Base-by-base conservation (phyloP, 1,140 invertebrate genomes). In the Drosophila ficusphila region DNA sequence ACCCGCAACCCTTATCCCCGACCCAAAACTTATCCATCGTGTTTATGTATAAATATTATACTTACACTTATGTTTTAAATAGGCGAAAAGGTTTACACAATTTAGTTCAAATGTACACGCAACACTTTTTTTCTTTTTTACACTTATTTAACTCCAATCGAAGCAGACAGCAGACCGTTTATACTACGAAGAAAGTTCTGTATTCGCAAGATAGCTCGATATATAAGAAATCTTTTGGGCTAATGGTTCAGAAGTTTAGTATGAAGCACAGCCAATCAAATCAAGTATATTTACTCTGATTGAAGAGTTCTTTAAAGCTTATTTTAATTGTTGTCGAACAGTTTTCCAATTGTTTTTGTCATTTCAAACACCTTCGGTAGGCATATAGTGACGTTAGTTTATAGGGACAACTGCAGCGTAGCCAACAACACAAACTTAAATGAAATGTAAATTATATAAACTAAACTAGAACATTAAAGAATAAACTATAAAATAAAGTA, bases 21-120 rank as follows among this genome's bases (percentile, higher is more conserved):
- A 29, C 25, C 42, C 58, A 9, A 48, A 41, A 49, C 42, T 33
- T 58, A 71, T 71, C 68, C 69, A n/a, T n/a, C n/a, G 56, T 67
- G 60, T 72, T 73, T 72, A 73, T 85, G 81, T 86, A 85, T 77
- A 85, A 85, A 86, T 76, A 86, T 62, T 79, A 86, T 74, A 79
- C 76, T 76, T 85, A 79, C 53, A 76, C 65, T 79, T 79, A 85
- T 73, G 47, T 76, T 85, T 85, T 81, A 86, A 81, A 70, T 86
- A 85, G 81, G 82, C 57, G 39, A 86, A 85, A 85, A 74, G 76
- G 82, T 81, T 81, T 88, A 86, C 64, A 81, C 82, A 86, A 86
- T 88, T 86, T 86, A 86, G 81, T 86, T 86, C 81, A 85, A 85
- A 85, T 85, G 72, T 85, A 85, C 81, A 85, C 81, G 64, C 56